Percentiles rank a stretch among this genome's conserved stretches.
Conservation (phyloP, 2,888 invertebrate species). For the Lasioglossum leucozonium region DNA sequence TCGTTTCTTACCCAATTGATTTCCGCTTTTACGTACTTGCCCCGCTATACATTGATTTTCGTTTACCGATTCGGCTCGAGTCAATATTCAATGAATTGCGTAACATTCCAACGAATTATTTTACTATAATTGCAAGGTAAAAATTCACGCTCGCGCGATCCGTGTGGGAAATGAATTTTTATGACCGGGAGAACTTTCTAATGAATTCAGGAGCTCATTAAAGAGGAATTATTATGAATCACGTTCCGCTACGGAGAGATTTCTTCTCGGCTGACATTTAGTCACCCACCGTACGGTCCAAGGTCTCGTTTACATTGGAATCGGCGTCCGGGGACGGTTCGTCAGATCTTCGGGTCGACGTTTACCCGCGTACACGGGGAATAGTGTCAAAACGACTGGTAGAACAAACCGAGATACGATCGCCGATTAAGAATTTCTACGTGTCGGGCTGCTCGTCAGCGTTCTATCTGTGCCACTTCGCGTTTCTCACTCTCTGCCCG, state of each 20-base stretch:
- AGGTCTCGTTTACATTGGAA: slow-evolving; percentile 9
- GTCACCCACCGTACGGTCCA: not conserved
- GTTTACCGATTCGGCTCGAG: not conserved
- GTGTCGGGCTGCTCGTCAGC: slow-evolving; percentile 33
- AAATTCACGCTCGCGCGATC: not conserved
- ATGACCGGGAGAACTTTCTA: not conserved
- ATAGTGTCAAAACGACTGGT: slow-evolving; percentile 55
- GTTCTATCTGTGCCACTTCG: slow-evolving; percentile 57
- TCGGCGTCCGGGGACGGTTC: slow-evolving; percentile 19
- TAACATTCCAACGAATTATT: not conserved
- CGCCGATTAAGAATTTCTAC: slow-evolving; percentile 51
- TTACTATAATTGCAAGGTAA: not conserved
- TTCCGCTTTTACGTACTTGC: not conserved
- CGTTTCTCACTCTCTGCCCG: slow-evolving; percentile 43
- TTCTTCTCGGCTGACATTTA: slow-evolving; percentile 1
- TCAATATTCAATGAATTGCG: too few species aligned
- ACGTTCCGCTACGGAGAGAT: not conserved
- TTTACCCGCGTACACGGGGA: slow-evolving; percentile 13
- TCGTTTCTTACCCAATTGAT: not conserved
- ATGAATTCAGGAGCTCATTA: slow-evolving; percentile 2
- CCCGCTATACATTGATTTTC: not conserved
- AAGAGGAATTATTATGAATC: slow-evolving; percentile 7
- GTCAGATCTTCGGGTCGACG: slow-evolving; percentile 17
- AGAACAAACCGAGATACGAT: slow-evolving; percentile 56
- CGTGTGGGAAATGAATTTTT: not conserved